These are phyloP conservation scores for Lydus trimaculatus DNA, from an alignment of 2,888 invertebrate genomes.

Conservation along the genomic window DNA sequence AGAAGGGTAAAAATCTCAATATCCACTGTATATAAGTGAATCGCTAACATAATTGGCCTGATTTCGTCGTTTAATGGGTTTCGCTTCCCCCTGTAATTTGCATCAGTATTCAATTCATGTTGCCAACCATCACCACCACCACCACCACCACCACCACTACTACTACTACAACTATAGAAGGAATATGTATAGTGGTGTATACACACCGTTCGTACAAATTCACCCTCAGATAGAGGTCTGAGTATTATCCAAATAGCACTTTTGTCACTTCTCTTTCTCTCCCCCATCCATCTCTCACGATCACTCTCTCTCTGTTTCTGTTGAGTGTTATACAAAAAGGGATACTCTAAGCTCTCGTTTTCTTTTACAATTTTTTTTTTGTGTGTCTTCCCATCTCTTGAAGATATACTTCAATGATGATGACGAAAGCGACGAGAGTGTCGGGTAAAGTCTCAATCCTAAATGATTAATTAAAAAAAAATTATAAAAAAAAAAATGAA, in stretches of 20 bases:
- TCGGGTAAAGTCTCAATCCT: slow-evolving; percentile 3
- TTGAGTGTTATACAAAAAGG: slow-evolving; percentile 18
- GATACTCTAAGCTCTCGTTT: slow-evolving; percentile 24
- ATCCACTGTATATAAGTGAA: slow-evolving; percentile 12
- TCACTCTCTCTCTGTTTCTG: neutral
- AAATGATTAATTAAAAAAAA: slow-evolving; percentile 25
- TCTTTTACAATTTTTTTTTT: slow-evolving; percentile 10
- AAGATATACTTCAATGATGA: slow-evolving; percentile 11
- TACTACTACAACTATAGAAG: neutral
- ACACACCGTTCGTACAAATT: slow-evolving; percentile 8
- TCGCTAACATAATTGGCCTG: slow-evolving; percentile 25
- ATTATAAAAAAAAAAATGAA: neutral
- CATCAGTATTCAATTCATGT: slow-evolving; percentile 29
- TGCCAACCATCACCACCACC: slow-evolving; percentile 7
- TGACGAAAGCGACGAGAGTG: neutral
- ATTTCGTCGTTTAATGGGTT: slow-evolving; percentile 25
- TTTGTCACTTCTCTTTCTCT: slow-evolving; percentile 38
- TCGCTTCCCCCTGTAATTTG: slow-evolving; percentile 27
- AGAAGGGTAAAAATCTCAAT: slow-evolving; percentile 6
- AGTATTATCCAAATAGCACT: slow-evolving; percentile 38
- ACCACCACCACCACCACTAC: neutral
- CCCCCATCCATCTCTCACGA: neutral
- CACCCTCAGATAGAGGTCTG: slow-evolving; percentile 20
- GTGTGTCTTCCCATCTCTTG: slow-evolving; percentile 7
- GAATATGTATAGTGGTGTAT: slow-evolving; percentile 10